Base-by-base conservation (phyloP, 2,797 vertebrate species). In the Cyclopterus lumpus region DNA sequence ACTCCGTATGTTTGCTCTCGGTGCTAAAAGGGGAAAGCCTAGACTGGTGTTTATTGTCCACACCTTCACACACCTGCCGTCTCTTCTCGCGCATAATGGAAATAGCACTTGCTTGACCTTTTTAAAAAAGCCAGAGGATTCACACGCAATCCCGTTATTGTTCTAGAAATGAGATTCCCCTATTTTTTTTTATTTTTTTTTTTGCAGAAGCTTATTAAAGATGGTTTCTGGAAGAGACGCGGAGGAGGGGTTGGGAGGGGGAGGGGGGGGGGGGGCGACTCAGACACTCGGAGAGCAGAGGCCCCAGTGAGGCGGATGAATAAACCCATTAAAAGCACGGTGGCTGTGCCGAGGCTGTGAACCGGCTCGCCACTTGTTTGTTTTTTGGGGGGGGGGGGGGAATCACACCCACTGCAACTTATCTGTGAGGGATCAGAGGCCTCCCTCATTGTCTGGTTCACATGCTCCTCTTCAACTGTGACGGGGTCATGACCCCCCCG, bases 401-500 rank as follows among this genome's bases (percentile, higher is more conserved):
- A 78, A 65, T 73, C 54, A 66, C 61, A 51, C 62, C 55, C 70
- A 48, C 77, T 79, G 64, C 18, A 16, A 20, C 9, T 67, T 32
- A 30, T 85, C 6, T 5, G 38, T 18, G 48, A 1, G 49, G 14
- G 64, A 64, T 74, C 82, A 71, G 73, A 81, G 85, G 16, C 75
- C 58, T 63, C 66, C 61, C 34, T 32, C 22, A 2, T 44, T 76
- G 83, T 86, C 84, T 84, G 75, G 69, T 80, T 80, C 86, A 11
- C 67, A 74, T 67, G 79, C 79, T 62, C 84, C 86, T 89, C 81
- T 84, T 82, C 60, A 36, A 58, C 57, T 77, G 71, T 79, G 87
- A 87, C 8, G 1, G 73, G 73, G 86, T 90, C 85, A 81, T n/a
- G 67, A 68, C 85, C 87, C 82, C 73, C 32, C 61, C 64, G 75